Conservation (phyloP, 2,888 invertebrate genomes). For the Falcaria lacertinaria region DNA sequence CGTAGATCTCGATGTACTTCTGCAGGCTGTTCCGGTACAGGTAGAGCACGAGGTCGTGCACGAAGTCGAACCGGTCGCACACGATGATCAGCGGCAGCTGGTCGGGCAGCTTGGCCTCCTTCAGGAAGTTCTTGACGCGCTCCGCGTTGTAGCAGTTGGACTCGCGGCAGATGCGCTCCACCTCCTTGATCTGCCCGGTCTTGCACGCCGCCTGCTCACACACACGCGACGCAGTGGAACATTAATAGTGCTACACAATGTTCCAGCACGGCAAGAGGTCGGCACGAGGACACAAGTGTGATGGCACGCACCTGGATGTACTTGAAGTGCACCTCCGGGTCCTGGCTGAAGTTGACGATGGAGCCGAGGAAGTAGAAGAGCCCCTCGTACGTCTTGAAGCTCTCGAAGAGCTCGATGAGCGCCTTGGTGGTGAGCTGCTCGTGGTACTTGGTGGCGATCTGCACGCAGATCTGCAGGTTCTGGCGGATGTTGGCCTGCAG, state of each 20-base stretch:
- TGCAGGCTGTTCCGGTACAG: conserved; percentile 98
- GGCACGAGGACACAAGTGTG: neutral
- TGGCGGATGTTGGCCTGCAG: conserved; percentile 97
- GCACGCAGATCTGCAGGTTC: conserved; percentile 96
- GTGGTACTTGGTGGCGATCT: conserved; percentile 99
- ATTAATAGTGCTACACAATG: too few relatives aligned
- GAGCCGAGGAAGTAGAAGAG: conserved; percentile 99
- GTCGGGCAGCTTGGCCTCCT: conserved; percentile 99
- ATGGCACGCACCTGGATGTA: conserved; percentile 89
- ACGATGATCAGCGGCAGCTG: conserved; percentile 99
- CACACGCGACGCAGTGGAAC: too few relatives aligned
- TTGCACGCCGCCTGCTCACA: conserved; percentile 97
- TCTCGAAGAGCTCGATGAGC: conserved; percentile 98
- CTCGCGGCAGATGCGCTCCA: conserved; percentile 98
- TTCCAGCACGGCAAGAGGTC: neutral
- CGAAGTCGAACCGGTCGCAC: conserved; percentile 99
- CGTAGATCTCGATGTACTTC: conserved; percentile 99
- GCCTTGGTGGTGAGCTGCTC: conserved; percentile 98
- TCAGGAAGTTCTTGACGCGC: conserved; percentile 99
- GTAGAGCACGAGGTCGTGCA: conserved; percentile 97
- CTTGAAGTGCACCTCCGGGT: conserved; percentile 99
- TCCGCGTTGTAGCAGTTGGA: conserved; percentile 99
- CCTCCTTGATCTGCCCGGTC: conserved; percentile 99
- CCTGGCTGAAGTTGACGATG: conserved; percentile 99
- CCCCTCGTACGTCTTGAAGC: conserved; percentile 99